These are phyloP conservation scores for Tholera decimalis DNA, from an alignment of 2,888 invertebrate species.

Conservation along the genomic window DNA sequence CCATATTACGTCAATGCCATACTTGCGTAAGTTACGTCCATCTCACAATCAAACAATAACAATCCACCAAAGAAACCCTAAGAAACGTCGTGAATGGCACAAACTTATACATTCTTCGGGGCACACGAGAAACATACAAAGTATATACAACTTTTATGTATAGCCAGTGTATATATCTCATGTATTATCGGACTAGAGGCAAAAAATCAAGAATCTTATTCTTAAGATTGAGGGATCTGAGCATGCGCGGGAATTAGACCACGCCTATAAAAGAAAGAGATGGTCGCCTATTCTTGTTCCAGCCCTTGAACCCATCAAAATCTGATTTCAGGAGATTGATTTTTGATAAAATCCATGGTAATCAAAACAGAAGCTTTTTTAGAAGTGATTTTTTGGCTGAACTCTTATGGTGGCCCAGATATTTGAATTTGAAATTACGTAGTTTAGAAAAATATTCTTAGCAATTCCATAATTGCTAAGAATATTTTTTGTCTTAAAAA, in stretches of 20 bases:
- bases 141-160: conserved; percentile 70
- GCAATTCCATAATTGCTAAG: too few species aligned
- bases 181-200: conserved; percentile 77
- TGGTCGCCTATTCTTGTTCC: conserved; percentile 75
- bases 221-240: conserved; percentile 81
- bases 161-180: conserved; percentile 75
- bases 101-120: conserved; percentile 36
- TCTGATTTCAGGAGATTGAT: conserved; percentile 83
- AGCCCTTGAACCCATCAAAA: conserved; percentile 66
- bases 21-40: neutral
- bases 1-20: neutral
- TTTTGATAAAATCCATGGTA: conserved; percentile 79
- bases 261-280: conserved; percentile 85
- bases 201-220: conserved; percentile 85
- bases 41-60: conserved; percentile 14
- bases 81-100: conserved; percentile 28
- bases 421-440: too few species aligned
- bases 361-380: conserved; percentile 77
- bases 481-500: neutral
- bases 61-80: neutral
- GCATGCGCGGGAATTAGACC: conserved; percentile 85
- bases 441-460: too few species aligned
- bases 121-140: conserved; percentile 31
- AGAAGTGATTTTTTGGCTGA: conserved; percentile 4
- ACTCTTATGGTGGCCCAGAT: neutral